phyloP scores from a whole-genome alignment of 2,797 vertebrate genomes.

The Buceros bicornis region DNA sequence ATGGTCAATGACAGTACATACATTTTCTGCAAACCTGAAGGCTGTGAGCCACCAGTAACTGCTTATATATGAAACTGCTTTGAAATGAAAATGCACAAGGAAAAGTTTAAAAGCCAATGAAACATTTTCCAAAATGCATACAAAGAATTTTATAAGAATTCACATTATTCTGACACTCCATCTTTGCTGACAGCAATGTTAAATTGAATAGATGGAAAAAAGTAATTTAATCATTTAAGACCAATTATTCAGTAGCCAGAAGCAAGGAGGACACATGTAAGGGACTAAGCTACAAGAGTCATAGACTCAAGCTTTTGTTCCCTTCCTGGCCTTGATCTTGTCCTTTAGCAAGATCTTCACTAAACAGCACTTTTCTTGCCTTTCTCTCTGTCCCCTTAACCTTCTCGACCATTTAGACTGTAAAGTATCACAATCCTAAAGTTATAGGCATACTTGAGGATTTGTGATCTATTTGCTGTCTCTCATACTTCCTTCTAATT shows the following conservation, averaged over 20 bases:
- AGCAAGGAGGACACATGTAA: not conserved
- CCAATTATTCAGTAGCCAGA: not conserved
- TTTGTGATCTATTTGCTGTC: not conserved
- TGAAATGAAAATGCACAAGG: not conserved
- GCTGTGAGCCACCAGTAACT: not conserved
- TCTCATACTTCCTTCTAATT: not conserved
- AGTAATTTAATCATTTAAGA: not conserved
- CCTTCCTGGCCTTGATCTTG: not conserved
- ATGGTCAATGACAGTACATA: not conserved
- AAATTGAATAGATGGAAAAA: not conserved
- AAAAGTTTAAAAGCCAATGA: not conserved
- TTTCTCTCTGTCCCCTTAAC: not conserved
- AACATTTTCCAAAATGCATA: not conserved
- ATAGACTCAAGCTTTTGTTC: not conserved
- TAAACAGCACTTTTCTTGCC: not conserved
- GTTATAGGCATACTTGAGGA: not conserved
- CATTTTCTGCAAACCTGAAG: not conserved
- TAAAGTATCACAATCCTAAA: accelerated
- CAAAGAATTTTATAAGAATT: not conserved
- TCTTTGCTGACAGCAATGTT: not conserved
- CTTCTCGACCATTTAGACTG: not conserved
- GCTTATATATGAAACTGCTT: not conserved
- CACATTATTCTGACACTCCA: not conserved
- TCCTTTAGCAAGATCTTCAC: not conserved
- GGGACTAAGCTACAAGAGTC: not conserved